Conservation (phyloP, 2,888 invertebrate species). For the Melieria crassipennis region DNA sequence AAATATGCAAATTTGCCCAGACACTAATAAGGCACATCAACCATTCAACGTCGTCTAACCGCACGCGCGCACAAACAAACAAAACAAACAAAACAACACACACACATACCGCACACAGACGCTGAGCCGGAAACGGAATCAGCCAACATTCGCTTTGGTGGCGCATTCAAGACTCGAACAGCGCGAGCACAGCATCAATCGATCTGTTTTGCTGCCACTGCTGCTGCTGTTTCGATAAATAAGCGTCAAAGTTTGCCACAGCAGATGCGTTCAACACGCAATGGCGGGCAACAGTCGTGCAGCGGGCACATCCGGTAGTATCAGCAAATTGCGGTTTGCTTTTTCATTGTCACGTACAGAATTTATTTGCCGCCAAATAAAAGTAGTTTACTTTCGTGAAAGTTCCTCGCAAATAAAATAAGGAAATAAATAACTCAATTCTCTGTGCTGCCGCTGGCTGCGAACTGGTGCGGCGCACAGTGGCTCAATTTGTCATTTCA, state of each 20-base stretch:
- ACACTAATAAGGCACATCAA: neutral
- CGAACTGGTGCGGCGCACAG: too few relatives aligned
- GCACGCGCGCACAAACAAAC: neutral
- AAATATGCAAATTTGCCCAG: neutral
- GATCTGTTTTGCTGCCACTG: neutral
- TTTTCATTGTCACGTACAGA: constrained; percentile 33
- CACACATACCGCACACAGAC: neutral
- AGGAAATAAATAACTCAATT: constrained; percentile 4
- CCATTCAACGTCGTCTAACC: neutral
- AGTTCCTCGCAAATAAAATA: neutral
- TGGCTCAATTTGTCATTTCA: too few relatives aligned
- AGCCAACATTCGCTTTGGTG: neutral
- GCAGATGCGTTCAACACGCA: neutral
- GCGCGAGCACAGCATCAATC: neutral
- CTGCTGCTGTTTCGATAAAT: neutral
- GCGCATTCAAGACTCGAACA: neutral
- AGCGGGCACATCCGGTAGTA: constrained; percentile 10
- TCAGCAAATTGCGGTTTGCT: constrained; percentile 26
- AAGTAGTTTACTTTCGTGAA: constrained; percentile 25
- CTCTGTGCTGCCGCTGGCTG: too few relatives aligned
- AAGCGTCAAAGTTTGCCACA: too few relatives aligned
- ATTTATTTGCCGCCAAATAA: constrained; percentile 32
- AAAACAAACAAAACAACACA: neutral
- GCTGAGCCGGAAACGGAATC: neutral
- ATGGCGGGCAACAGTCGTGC: neutral